Base-by-base conservation (phyloP, 2,888 invertebrate genomes). In the Quadroppia sp. region DNA sequence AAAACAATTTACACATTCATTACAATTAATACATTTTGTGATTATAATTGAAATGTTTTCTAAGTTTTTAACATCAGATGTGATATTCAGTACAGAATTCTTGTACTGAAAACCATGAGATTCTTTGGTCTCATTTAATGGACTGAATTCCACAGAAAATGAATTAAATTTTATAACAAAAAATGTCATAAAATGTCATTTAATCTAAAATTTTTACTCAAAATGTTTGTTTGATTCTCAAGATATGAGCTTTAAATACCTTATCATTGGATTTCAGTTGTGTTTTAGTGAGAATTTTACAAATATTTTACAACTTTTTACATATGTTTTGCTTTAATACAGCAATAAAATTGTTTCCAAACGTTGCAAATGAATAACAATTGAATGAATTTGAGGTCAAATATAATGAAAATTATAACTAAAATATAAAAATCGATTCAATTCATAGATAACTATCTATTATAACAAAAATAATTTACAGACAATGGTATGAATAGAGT, bases 271-370 rank as follows among this genome's bases (percentile, higher is more conserved):
- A 11, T 45, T 9, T 45, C 36, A 13, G 36, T 36, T 36, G 36
- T 36, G 9, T 36, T 36, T 36, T 36, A 36, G 36, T 36, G 45
- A 45, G 15, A 45, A 56, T 28, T n/a, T 56, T 56, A 56, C 56
- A 56, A 28, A 17, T 56, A 56, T 28, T 56, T 56, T 56, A 56
- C 56, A 56, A 17, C 13, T 30, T 56, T 53, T 25, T 53, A 53
- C 53, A 53, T 25, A 17, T 45, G 13, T 53, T 53, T 23, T 23
- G 20, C 53, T 23, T 23, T 7, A 20, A 53, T 23, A 53, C 23
- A 53, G 11, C 20, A 53, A 53, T 25, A 23, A 53, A 23, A 53
- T 53, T 53, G 13, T 23, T 23, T 23, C 13, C 20, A 23, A 23
- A 20, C 53, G n/a, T 53, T 53, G 11, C 25, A 23, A 53, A 53